These are phyloP conservation scores for Gymnorhina tibicen DNA, from an alignment of 2,113 vertebrate species.

Conservation along the genomic window DNA sequence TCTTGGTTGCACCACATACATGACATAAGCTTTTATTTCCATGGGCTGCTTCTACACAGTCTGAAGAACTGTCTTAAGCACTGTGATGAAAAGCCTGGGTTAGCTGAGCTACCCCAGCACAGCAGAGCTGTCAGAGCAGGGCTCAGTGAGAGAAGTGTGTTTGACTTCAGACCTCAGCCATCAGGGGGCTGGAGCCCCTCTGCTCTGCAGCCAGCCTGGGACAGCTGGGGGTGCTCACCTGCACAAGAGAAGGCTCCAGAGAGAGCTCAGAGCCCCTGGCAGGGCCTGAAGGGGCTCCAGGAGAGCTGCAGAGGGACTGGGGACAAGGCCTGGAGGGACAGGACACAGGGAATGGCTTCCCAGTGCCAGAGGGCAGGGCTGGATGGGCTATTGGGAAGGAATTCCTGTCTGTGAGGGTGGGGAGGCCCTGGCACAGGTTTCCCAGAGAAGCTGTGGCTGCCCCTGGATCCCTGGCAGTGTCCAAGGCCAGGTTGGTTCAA, in stretches of 20 bases:
- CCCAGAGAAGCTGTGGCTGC: not conserved
- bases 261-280: not conserved
- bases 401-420: not conserved
- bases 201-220: not conserved
- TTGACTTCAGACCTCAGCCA: not conserved
- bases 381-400: not conserved
- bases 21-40: not conserved
- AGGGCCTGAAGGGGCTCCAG: not conserved
- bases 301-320: not conserved
- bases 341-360: not conserved
- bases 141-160: not conserved
- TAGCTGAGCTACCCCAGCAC: not conserved
- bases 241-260: not conserved
- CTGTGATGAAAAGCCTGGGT: not conserved
- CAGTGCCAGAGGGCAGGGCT: not conserved
- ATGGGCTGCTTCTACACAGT: not conserved
- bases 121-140: not conserved
- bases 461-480: not conserved
- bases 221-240: not conserved
- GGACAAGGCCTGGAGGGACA: not conserved
- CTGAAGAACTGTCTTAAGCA: not conserved
- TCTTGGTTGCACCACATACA: not conserved
- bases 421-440: not conserved
- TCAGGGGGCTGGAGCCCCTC: not conserved
- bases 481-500: not conserved